Evolutionary conservation across 2,113 vertebrate genomes (phyloP).

Genomic region (Tiliqua scincoides): DNA sequence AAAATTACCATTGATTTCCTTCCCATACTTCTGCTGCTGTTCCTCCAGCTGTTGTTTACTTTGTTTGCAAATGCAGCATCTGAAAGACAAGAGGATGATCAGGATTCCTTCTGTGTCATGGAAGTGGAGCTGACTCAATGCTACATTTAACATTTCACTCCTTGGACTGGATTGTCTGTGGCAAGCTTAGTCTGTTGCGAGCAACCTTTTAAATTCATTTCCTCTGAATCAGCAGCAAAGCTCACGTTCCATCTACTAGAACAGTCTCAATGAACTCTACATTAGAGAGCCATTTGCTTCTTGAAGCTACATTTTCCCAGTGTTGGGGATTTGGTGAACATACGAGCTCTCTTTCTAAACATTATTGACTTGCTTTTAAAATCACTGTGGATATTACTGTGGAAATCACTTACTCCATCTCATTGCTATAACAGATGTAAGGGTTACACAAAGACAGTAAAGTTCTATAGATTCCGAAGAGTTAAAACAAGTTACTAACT

Average conservation of each 20-base stretch:
- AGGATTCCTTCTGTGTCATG: no score
- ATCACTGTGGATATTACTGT: neutral
- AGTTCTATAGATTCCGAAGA: neutral
- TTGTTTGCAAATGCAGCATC: conserved; percentile 77
- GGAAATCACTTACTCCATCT: neutral
- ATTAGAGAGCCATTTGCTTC: neutral
- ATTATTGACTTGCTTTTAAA: neutral
- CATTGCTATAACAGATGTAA: neutral
- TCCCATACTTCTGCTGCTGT: conserved; percentile 58
- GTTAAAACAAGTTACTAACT: neutral
- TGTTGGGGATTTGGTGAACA: conserved; percentile 12
- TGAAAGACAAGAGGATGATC: conserved; percentile 48
- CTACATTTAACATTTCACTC: neutral
- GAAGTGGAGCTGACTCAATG: neutral
- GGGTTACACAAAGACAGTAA: neutral
- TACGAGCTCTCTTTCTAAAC: neutral
- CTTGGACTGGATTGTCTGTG: neutral
- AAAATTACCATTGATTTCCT: conserved; percentile 69
- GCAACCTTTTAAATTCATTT: neutral
- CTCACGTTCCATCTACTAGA: neutral
- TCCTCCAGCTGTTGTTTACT: conserved; percentile 73
- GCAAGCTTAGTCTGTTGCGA: neutral
- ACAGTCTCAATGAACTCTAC: neutral
- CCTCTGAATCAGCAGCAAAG: neutral
- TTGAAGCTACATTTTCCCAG: neutral